These are phyloP conservation scores for Actinia tenebrosa DNA, from an alignment of 64 coral and sea anemone species.

Conservation along the genomic window DNA sequence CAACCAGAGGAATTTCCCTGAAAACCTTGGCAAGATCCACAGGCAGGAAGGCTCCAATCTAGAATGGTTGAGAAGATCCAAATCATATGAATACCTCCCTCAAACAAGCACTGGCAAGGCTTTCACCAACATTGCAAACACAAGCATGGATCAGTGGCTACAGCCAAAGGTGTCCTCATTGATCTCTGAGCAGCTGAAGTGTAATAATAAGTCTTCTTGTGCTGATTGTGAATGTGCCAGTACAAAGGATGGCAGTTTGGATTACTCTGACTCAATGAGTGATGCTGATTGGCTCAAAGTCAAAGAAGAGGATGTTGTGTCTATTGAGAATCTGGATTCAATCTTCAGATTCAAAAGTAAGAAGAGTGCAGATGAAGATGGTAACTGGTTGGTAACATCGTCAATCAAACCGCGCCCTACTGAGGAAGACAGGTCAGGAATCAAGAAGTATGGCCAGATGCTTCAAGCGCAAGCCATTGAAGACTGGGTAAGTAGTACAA, in stretches of 20 bases:
- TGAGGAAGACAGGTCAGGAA: conserved; percentile 18
- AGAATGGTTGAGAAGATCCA: conserved; percentile 7
- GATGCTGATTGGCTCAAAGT: conserved; percentile 45
- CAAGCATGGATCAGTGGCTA: conserved; percentile 59
- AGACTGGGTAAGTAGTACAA: conserved; percentile 17
- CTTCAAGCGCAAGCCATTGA: conserved; percentile 31
- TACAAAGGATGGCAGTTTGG: conserved; percentile 14
- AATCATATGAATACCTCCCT: not conserved
- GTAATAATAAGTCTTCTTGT: conserved; percentile 14
- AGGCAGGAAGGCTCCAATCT: not conserved
- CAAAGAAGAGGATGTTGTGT: conserved; percentile 13
- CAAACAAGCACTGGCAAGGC: conserved; percentile 31
- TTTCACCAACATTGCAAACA: conserved; percentile 43
- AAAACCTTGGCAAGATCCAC: conserved; percentile 5
- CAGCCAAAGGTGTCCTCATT: not conserved
- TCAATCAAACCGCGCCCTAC: not conserved
- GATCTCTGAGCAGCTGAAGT: not conserved
- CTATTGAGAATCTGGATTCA: conserved; percentile 32
- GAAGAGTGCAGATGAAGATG: not conserved
- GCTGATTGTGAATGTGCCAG: conserved; percentile 19
- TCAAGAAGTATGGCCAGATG: conserved; percentile 24
- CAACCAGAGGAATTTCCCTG: not conserved
- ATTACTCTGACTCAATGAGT: not conserved
- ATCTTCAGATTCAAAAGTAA: not conserved
- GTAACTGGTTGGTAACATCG: conserved; percentile 8